Evolutionary conservation across 2,797 vertebrate species (phyloP).

Genomic region (Choloepus didactylus): DNA sequence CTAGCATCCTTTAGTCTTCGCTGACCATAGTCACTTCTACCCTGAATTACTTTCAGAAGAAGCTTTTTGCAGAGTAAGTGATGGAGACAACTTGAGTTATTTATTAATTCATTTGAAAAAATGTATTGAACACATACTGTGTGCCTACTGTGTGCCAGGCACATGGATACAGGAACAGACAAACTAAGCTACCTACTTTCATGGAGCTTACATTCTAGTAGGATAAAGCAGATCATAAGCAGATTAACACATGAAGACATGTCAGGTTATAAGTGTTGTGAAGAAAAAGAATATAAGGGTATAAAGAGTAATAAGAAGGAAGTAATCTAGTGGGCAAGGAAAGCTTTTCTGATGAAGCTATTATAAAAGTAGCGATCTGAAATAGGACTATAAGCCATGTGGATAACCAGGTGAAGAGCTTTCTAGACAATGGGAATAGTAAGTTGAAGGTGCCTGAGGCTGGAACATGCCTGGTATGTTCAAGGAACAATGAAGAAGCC

Average conservation of each 20-base stretch:
- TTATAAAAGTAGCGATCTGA: slow-evolving; percentile 39
- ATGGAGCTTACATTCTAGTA: slow-evolving; percentile 45
- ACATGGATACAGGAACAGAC: slow-evolving; percentile 30
- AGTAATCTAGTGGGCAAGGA: slow-evolving; percentile 27
- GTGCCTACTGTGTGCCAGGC: slow-evolving; percentile 8
- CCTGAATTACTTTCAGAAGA: slow-evolving; percentile 60
- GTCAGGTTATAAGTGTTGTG: slow-evolving; percentile 18
- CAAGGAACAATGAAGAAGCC: neutral
- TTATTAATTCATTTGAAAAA: slow-evolving; percentile 59
- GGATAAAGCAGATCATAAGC: slow-evolving; percentile 22
- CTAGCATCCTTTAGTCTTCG: slow-evolving; percentile 23
- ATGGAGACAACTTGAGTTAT: slow-evolving; percentile 5
- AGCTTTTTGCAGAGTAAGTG: slow-evolving; percentile 55
- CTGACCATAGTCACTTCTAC: neutral
- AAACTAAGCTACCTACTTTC: slow-evolving; percentile 46
- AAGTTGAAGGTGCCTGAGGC: slow-evolving; percentile 51
- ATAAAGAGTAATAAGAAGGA: neutral
- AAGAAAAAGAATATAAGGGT: slow-evolving; percentile 42
- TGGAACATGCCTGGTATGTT: neutral
- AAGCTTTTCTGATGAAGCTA: neutral
- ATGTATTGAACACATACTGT: neutral
- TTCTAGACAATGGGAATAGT: neutral
- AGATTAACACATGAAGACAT: slow-evolving; percentile 53
- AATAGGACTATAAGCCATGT: neutral
- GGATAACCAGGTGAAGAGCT: neutral